Percentiles rank a stretch among this genome's conserved stretches.
Evolutionary conservation across 2,113 vertebrate species (phyloP).

Genomic region (Bubo scandiacus): DNA sequence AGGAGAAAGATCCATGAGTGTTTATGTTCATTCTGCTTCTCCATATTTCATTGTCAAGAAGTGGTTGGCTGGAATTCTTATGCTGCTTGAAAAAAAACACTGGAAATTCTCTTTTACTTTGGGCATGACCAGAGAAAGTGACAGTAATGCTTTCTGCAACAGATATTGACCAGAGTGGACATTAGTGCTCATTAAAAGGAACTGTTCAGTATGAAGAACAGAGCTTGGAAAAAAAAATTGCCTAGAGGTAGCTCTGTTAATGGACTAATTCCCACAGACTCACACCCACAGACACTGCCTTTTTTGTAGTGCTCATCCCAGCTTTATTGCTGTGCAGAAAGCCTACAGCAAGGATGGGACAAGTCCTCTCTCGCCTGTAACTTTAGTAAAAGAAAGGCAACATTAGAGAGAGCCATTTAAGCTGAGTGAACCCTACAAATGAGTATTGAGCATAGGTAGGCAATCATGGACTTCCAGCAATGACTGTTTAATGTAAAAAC

Average conservation of each 20-base stretch:
- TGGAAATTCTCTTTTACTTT: not conserved
- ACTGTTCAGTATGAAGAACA: not conserved
- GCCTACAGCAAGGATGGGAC: not conserved
- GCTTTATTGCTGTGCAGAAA: not conserved
- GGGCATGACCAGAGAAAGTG: not conserved
- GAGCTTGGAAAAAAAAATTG: not conserved
- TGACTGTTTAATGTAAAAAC: not conserved
- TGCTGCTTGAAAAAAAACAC: not conserved
- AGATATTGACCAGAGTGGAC: slow-evolving; percentile 43
- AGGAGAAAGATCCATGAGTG: slow-evolving; percentile 10
- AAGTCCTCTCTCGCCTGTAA: not conserved
- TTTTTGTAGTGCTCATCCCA: not conserved
- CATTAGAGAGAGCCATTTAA: not conserved
- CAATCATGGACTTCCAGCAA: not conserved
- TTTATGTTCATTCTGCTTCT: slow-evolving; percentile 22
- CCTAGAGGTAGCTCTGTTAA: not conserved
- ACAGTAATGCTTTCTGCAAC: slow-evolving; percentile 4
- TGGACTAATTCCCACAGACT: slow-evolving; percentile 6
- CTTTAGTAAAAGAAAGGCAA: not conserved
- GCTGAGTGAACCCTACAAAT: not conserved
- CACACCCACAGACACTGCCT: not conserved
- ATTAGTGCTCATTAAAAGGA: slow-evolving; percentile 42
- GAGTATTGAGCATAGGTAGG: not conserved
- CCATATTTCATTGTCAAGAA: slow-evolving; percentile 37
- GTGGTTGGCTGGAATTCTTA: not conserved